phyloP scores from a whole-genome alignment of 30 jellyfish, hydroid and myxozoan species.

The Clytia hemisphaerica region DNA sequence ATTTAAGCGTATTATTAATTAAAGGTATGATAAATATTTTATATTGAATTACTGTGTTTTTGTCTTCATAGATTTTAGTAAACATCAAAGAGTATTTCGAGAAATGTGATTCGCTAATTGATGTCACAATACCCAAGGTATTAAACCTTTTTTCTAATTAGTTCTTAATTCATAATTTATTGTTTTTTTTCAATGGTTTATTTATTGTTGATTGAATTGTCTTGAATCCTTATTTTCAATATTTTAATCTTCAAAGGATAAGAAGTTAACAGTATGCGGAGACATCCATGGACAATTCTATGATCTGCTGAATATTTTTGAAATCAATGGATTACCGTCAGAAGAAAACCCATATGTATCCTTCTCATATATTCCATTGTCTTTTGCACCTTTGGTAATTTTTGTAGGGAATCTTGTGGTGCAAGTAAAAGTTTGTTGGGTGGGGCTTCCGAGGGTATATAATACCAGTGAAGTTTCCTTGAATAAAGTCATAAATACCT shows the following conservation, averaged over 20 bases:
- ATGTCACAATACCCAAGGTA: slow-evolving; percentile 78
- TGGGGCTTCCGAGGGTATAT: no score
- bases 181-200: background rate
- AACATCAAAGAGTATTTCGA: slow-evolving; percentile 50
- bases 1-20: no score
- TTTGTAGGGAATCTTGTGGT: no score
- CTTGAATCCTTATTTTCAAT: background rate
- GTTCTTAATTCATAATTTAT: background rate
- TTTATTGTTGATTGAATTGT: background rate
- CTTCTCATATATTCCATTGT: slow-evolving; percentile 4
- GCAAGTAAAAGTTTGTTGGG: no score
- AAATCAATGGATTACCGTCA: slow-evolving; percentile 90
- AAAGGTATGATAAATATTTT: no score
- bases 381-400: background rate
- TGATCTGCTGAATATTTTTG: slow-evolving; percentile 79
- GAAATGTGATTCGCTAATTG: slow-evolving; percentile 60
- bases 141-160: background rate
- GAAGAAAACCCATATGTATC: slow-evolving; percentile 96
- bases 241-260: slow-evolving; percentile 40
- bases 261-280: slow-evolving; percentile 93
- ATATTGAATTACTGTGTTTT: no score
- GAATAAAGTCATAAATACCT: no score
- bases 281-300: slow-evolving; percentile 97
- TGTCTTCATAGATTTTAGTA: slow-evolving; percentile 46
- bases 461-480: no score